Evolutionary conservation across 2,797 vertebrate genomes (phyloP).

Genomic region (Prunella strophiata): DNA sequence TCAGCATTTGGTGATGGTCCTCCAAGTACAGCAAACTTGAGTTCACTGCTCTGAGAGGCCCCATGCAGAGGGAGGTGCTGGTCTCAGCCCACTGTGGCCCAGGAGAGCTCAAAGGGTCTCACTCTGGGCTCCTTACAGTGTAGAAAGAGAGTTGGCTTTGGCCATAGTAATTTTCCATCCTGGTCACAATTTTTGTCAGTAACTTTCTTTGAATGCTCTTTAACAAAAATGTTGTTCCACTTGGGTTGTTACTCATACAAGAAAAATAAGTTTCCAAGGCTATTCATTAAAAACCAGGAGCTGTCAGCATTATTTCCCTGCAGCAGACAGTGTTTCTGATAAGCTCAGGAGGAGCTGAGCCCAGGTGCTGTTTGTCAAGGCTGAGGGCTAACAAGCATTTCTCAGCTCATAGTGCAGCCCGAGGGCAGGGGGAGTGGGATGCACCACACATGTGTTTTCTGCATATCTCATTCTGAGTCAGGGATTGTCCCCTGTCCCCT

Average conservation of each 20-base stretch:
- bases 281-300: neutral
- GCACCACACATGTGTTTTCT: neutral
- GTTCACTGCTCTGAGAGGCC: neutral
- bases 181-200: neutral
- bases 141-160: neutral
- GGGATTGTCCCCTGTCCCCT: neutral
- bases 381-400: neutral
- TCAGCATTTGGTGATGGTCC: rapidly evolving
- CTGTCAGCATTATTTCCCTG: neutral
- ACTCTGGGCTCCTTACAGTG: neutral
- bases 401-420: neutral
- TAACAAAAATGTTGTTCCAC: neutral
- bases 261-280: neutral
- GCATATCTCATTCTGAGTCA: neutral
- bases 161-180: neutral
- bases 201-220: neutral
- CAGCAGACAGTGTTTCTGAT: neutral
- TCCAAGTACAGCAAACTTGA: neutral
- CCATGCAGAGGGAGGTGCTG: neutral
- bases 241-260: neutral
- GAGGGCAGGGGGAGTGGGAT: neutral
- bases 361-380: neutral
- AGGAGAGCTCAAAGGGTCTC: neutral
- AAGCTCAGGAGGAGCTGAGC: neutral
- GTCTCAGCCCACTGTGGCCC: neutral